Evolutionary conservation across 92 coral and sea anemone species (phyloP).

Genomic region (Umimayanthus kanabou): DNA sequence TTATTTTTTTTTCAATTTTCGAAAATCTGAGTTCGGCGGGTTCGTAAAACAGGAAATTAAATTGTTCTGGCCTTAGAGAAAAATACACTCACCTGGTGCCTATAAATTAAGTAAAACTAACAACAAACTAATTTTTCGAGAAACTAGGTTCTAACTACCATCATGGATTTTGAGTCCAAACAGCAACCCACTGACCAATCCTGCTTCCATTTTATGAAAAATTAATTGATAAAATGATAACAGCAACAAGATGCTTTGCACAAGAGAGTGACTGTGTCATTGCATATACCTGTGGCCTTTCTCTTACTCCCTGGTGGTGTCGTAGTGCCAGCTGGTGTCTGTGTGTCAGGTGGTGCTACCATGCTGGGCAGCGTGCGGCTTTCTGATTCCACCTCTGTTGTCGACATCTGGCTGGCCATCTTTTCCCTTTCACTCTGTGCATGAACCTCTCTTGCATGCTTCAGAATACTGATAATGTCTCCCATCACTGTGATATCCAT

Average conservation of each 20-base stretch:
- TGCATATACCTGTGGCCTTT: conserved; percentile 62
- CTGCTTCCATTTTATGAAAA: too few species aligned
- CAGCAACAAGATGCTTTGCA: not conserved
- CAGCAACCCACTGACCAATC: not conserved
- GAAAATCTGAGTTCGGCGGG: too few species aligned
- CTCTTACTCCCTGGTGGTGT: conserved; percentile 44
- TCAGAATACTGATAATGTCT: conserved; percentile 88
- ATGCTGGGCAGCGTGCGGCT: conserved; percentile 14
- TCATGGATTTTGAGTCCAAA: too few species aligned
- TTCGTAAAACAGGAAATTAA: too few species aligned
- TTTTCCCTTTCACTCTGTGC: conserved; percentile 93
- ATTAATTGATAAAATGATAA: too few species aligned
- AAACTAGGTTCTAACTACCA: too few species aligned
- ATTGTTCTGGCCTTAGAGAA: too few species aligned
- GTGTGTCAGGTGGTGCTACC: conserved; percentile 34
- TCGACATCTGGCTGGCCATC: conserved; percentile 75
- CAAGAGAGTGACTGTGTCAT: not conserved
- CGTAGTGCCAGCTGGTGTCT: conserved; percentile 37
- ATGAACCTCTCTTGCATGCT: conserved; percentile 90
- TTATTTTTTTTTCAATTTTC: too few species aligned
- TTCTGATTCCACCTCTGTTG: conserved; percentile 14
- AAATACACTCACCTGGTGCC: too few species aligned
- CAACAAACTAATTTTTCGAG: too few species aligned
- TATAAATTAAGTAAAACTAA: too few species aligned
- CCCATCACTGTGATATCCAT: conserved; percentile 96